Conservation (phyloP, 2,888 invertebrate species). For the Caenorhabditis uteleia region DNA sequence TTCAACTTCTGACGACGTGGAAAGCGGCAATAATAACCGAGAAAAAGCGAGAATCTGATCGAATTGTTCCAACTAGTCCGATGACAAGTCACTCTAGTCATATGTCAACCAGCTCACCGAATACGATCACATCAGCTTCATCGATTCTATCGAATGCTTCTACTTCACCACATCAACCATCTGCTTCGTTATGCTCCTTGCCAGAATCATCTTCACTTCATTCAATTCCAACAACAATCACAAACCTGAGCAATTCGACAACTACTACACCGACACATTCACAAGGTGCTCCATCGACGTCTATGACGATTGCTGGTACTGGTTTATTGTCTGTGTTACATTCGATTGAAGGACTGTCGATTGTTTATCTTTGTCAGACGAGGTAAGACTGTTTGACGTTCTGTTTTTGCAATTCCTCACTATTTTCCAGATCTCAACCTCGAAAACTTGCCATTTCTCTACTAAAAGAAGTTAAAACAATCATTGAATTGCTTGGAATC, state of each 20-base stretch:
- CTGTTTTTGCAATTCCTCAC: too few species aligned
- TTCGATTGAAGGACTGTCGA: conserved; percentile 88
- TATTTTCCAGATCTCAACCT: conserved; percentile 81
- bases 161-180: conserved; percentile 3
- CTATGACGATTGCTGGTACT: not conserved
- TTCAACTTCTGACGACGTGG: conserved; percentile 91
- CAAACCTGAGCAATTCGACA: conserved; percentile 1
- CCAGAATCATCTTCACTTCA: conserved; percentile 31
- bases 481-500: conserved; percentile 74
- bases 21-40: conserved; percentile 76
- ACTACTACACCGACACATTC: conserved; percentile 17
- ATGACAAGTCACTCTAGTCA: too few species aligned
- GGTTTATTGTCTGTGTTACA: conserved; percentile 77
- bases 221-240: conserved; percentile 18
- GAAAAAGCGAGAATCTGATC: conserved; percentile 42
- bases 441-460: conserved; percentile 88
- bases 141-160: conserved; percentile 1
- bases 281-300: conserved; percentile 20
- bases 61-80: too few species aligned
- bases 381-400: too few species aligned
- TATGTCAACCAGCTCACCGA: conserved; percentile 1
- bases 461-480: conserved; percentile 83
- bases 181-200: conserved; percentile 20
- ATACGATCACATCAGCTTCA: conserved; percentile 2
- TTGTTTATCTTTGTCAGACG: conserved; percentile 89